Percentiles rank a stretch among this genome's conserved stretches.
Evolutionary conservation across 92 coral and sea anemone species (phyloP).

Genomic region (Desmophyllum pertusum): DNA sequence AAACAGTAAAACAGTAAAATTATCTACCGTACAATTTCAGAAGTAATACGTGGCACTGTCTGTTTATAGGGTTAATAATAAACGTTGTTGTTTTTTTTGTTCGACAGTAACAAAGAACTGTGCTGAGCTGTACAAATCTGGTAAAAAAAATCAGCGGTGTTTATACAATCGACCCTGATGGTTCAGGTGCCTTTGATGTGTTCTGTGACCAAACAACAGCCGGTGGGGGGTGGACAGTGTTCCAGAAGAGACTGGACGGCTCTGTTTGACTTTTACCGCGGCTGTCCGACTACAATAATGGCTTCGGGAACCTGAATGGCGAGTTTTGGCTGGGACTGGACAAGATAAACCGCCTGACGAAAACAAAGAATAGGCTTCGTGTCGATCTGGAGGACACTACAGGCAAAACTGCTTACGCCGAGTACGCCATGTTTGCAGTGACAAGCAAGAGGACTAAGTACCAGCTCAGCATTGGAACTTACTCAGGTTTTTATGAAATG

Average conservation of each 20-base stretch:
- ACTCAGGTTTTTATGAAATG: constrained; percentile 43
- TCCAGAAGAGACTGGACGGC: constrained; percentile 31
- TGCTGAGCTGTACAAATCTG: constrained; percentile 56
- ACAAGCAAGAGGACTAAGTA: constrained; percentile 41
- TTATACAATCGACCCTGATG: constrained; percentile 72
- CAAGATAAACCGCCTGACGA: constrained; percentile 28
- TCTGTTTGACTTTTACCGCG: constrained; percentile 60
- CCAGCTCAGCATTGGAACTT: constrained; percentile 48
- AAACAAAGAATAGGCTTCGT: constrained; percentile 33
- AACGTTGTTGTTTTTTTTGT: too few species aligned
- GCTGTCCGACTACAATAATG: constrained; percentile 59
- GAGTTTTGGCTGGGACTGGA: constrained; percentile 56
- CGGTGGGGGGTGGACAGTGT: constrained; percentile 16
- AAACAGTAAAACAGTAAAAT: too few species aligned
- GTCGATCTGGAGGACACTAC: constrained; percentile 55
- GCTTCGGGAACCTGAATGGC: constrained; percentile 45
- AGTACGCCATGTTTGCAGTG: constrained; percentile 53
- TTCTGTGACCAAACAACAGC: constrained; percentile 75
- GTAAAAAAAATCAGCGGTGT: constrained; percentile 55
- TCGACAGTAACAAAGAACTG: constrained; percentile 58
- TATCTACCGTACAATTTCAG: too few species aligned
- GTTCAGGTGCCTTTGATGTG: constrained; percentile 55
- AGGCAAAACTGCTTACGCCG: constrained; percentile 55
- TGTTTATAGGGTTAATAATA: constrained; percentile 48
- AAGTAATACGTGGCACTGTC: too few species aligned